Conservation (phyloP, 1,140 invertebrate species). For the Drosophila kanapiae region DNA sequence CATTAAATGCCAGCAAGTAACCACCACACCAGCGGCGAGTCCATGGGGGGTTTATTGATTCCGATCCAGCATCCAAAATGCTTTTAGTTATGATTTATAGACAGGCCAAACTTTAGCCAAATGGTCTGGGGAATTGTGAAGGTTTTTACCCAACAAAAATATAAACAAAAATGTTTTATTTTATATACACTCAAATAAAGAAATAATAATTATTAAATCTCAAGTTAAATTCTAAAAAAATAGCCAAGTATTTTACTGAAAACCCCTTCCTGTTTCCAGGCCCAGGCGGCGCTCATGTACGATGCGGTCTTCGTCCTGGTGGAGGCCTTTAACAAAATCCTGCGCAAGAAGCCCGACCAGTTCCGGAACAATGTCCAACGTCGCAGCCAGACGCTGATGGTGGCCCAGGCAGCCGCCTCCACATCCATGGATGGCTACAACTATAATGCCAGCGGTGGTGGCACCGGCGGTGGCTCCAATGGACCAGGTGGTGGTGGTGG, state of each 20-base stretch:
- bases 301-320: constrained; percentile 96
- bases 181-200: background rate
- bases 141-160: background rate
- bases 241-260: constrained; percentile 86
- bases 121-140: background rate
- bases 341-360: constrained; percentile 92
- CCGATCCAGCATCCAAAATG: constrained; percentile 86
- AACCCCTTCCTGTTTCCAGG: constrained; percentile 87
- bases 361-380: constrained; percentile 89
- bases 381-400: constrained; percentile 78
- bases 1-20: constrained; percentile 64
- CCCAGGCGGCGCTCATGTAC: constrained; percentile 96
- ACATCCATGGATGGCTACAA: constrained; percentile 66
- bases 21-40: constrained; percentile 3
- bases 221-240: background rate
- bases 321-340: constrained; percentile 94
- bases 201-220: too few species aligned
- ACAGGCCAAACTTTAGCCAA: background rate
- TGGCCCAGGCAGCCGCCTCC: constrained; percentile 69
- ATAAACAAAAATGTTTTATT: background rate
- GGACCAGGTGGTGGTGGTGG: constrained; percentile 12
- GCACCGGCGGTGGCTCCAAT: constrained; percentile 9
- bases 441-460: constrained; percentile 7
- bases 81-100: background rate
- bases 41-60: constrained; percentile 22